Evolutionary conservation across 1,140 invertebrate genomes (phyloP).

Genomic region (Planococcus citri): DNA sequence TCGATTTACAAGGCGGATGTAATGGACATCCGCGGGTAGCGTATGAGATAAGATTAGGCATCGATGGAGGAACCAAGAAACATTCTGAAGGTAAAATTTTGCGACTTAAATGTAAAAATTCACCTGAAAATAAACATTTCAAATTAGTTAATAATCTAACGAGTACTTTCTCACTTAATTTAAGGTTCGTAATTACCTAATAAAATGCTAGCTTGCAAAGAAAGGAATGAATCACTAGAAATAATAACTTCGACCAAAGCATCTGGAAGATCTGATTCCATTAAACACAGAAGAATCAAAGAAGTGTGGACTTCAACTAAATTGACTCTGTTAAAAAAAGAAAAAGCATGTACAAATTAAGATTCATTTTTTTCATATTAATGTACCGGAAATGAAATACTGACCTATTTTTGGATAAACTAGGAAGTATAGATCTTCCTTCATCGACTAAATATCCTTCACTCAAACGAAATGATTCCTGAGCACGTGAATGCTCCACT

Average conservation of each 20-base stretch:
- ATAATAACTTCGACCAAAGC: slow-evolving; percentile 85
- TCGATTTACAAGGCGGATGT: background rate
- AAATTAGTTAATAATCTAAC: background rate
- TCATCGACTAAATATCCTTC: slow-evolving; percentile 89
- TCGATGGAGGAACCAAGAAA: slow-evolving; percentile 62
- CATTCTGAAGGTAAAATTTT: slow-evolving; percentile 70
- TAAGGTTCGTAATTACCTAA: slow-evolving; percentile 41
- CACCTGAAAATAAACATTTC: slow-evolving; percentile 38
- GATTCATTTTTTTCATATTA: background rate
- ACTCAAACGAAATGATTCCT: slow-evolving; percentile 72
- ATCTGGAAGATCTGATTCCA: slow-evolving; percentile 72
- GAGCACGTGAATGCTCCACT: slow-evolving; percentile 61
- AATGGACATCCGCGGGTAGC: slow-evolving; percentile 48
- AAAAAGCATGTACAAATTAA: background rate
- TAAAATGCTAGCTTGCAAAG: slow-evolving; percentile 76
- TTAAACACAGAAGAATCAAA: slow-evolving; percentile 73
- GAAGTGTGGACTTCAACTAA: slow-evolving; percentile 81
- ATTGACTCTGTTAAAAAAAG: slow-evolving; percentile 53
- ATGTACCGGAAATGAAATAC: background rate
- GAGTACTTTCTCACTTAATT: background rate
- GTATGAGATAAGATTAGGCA: slow-evolving; percentile 65
- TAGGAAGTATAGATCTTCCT: slow-evolving; percentile 66
- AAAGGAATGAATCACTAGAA: slow-evolving; percentile 73
- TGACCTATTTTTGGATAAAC: slow-evolving; percentile 52
- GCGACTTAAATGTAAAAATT: slow-evolving; percentile 74